These are phyloP conservation scores for Camelus bactrianus DNA, from an alignment of 2,113 vertebrate genomes.

Conservation along the genomic window DNA sequence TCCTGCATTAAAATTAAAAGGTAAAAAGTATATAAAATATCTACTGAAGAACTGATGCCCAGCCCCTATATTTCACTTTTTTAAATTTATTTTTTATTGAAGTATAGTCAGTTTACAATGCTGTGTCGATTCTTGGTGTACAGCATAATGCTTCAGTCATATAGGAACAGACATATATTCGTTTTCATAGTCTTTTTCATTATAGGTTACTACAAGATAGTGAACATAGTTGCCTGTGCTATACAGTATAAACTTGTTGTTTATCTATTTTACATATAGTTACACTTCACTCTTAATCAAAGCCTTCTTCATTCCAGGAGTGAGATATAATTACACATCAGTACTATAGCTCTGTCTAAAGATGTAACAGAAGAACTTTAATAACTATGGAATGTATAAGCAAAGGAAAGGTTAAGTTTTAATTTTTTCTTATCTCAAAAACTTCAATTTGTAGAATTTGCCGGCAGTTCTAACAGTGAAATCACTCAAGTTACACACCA, in stretches of 20 bases:
- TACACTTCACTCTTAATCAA: not conserved
- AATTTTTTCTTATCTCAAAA: not conserved
- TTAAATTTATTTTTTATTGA: too few species aligned
- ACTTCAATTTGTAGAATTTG: not conserved
- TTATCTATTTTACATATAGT: too few species aligned
- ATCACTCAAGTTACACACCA: not conserved
- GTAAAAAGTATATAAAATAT: not conserved
- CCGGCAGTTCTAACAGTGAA: not conserved
- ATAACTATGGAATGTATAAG: not conserved
- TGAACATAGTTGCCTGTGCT: too few species aligned
- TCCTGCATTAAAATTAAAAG: constrained; percentile 18
- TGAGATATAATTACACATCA: not conserved
- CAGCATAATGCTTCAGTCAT: too few species aligned
- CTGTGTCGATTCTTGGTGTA: too few species aligned
- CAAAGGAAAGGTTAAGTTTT: not conserved
- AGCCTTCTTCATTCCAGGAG: not conserved
- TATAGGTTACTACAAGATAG: too few species aligned
- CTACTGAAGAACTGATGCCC: not conserved
- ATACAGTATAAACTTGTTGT: too few species aligned
- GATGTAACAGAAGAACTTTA: not conserved
- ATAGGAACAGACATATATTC: too few species aligned
- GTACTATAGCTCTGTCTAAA: not conserved
- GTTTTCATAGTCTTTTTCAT: too few species aligned
- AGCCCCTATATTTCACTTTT: not conserved
- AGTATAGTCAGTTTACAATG: too few species aligned